Evolutionary conservation across 2,797 vertebrate species (phyloP).

Genomic region (Apogon talboti): DNA sequence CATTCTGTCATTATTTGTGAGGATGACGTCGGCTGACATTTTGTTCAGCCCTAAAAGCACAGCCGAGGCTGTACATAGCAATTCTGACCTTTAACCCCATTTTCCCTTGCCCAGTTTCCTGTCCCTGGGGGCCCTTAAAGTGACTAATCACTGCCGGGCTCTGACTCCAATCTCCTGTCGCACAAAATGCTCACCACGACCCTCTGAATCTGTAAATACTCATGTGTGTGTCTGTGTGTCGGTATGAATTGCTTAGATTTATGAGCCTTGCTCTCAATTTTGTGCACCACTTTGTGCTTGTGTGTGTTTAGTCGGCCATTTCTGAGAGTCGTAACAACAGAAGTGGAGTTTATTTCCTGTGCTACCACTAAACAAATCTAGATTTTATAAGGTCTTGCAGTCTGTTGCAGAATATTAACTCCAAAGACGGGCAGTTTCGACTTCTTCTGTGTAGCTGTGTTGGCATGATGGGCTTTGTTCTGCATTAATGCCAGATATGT

Average conservation of each 20-base stretch:
- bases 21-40: constrained; percentile 47
- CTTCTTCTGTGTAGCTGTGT: too few species aligned
- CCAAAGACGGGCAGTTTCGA: not conserved
- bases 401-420: constrained; percentile 22
- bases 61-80: constrained; percentile 23
- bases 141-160: constrained; percentile 45
- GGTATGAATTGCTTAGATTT: not conserved
- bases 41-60: constrained; percentile 34
- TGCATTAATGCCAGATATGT: too few species aligned
- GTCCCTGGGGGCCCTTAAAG: constrained; percentile 21
- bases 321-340: constrained; percentile 29
- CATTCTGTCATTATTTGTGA: constrained; percentile 18
- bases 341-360: constrained; percentile 38
- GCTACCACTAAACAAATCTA: constrained; percentile 4
- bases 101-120: constrained; percentile 24
- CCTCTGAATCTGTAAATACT: constrained; percentile 42
- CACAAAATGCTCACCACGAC: constrained; percentile 30
- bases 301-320: constrained; percentile 33
- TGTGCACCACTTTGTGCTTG: not conserved
- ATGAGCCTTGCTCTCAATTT: too few species aligned
- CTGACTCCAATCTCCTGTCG: constrained; percentile 39
- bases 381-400: constrained; percentile 13
- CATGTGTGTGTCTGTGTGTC: not conserved
- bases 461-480: too few species aligned
- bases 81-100: constrained; percentile 62